Percentiles rank a stretch among this genome's conserved stretches.
phyloP scores from a whole-genome alignment of 2,797 vertebrate species.

The Chiroxiphia lanceolata region DNA sequence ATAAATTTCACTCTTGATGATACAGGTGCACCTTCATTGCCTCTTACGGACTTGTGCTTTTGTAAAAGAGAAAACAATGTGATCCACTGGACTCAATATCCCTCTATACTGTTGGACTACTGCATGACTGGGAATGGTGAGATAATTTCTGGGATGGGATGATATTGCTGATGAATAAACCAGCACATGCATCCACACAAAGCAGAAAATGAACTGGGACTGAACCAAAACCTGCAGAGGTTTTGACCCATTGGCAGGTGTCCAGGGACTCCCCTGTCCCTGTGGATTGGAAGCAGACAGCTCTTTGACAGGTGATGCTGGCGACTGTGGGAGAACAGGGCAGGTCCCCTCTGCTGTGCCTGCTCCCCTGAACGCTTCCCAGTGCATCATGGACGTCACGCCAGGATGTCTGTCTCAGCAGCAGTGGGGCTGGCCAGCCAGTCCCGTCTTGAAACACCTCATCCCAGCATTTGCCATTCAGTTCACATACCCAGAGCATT shows the following conservation, averaged over 20 bases:
- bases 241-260: neutral
- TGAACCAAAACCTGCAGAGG: neutral
- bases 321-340: neutral
- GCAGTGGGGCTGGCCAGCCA: neutral
- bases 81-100: neutral
- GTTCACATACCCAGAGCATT: neutral
- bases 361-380: fast-evolving
- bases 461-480: conserved; percentile 42
- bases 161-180: neutral
- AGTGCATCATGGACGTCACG: neutral
- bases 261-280: neutral
- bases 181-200: neutral
- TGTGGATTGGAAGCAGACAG: neutral
- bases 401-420: neutral
- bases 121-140: neutral
- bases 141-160: neutral
- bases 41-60: neutral
- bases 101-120: neutral
- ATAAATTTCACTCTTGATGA: neutral
- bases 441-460: conserved; percentile 1
- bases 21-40: neutral
- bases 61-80: fast-evolving
- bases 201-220: neutral
- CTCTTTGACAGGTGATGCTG: conserved; percentile 21
- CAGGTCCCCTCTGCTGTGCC: neutral